These are phyloP conservation scores for Thereva nobilitata DNA, from an alignment of 2,888 invertebrate genomes.

Conservation along the genomic window DNA sequence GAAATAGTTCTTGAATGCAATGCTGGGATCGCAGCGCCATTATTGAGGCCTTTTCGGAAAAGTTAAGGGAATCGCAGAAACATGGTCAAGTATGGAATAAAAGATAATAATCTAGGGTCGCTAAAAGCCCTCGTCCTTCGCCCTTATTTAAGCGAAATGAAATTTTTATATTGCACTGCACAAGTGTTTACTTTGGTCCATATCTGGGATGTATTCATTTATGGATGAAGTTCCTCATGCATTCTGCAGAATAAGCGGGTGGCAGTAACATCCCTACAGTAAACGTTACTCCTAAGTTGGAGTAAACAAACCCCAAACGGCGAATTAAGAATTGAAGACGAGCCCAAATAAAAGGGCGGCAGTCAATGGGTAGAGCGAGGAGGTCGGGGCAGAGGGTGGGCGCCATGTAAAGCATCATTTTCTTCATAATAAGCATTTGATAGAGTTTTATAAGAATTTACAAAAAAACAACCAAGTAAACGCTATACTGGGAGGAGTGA, in stretches of 20 bases:
- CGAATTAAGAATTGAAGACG: constrained; percentile 32
- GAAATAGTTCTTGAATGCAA: too few species aligned
- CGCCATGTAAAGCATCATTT: constrained; percentile 24
- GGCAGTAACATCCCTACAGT: constrained; percentile 33
- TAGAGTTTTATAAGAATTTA: constrained; percentile 34
- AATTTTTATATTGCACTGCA: too few species aligned
- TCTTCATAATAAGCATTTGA: constrained; percentile 35
- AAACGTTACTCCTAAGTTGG: constrained; percentile 22
- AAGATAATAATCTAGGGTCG: too few species aligned
- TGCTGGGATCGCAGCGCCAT: too few species aligned
- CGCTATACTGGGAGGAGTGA: constrained; percentile 16
- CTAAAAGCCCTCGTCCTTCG: too few species aligned
- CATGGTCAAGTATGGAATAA: too few species aligned
- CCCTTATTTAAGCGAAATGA: too few species aligned
- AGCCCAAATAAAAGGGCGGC: constrained; percentile 28
- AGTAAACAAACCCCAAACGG: constrained; percentile 32
- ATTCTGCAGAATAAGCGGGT: constrained; percentile 14
- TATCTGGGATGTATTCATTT: background rate
- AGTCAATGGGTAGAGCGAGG: constrained; percentile 1
- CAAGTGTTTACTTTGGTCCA: too few species aligned
- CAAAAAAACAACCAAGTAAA: constrained; percentile 21
- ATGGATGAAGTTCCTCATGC: constrained; percentile 28
- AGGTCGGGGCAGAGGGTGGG: background rate
- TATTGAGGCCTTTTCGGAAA: too few species aligned
- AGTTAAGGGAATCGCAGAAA: too few species aligned